Evolutionary conservation across 2,113 vertebrate species (phyloP), one percentile per base, ranked within the genome.

Genomic region (Micromys minutus): DNA sequence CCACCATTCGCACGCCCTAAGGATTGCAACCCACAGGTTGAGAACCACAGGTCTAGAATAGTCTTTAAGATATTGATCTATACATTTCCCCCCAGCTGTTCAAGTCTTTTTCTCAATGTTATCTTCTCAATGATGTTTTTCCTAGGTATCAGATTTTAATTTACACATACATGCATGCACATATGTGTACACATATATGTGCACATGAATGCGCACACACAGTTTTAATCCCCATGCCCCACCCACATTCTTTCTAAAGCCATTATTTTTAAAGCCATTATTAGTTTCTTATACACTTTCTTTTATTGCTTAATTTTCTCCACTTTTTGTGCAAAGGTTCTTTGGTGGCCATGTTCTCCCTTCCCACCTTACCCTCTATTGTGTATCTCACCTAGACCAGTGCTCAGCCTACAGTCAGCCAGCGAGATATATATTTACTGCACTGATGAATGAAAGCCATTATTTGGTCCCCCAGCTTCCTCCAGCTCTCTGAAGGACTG

Each of bases 391-490:
- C 31, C 47, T 93, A 69, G 57, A 88, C 91, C 55, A 65, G 26
- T 80, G 19, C 19, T 55, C 76, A 50, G 7, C 45, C 76, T 61
- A 21, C 8, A 75, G 50, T 7, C 47, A 45, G 34, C 39, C 59
- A 81, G 22, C 77, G 26, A 61, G 65, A 83, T 74, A 24, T 45
- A 26, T 59, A 31, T 77, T 86, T 89, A 87, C 83, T 67, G 16
- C 31, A 95, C 17, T 85, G 84, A 86, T 79, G 31, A 86, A 86
- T 86, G 84, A 87, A 92, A 91, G 10, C 36, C 63, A 57, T 71
- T 63, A 94, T 36, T 12, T 67, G 67, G 3, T 26, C 4, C 45
- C 36, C 22, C 67, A 69, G 9, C 61, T 85, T 96, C 71, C 52
- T 87, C 75, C 65, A 26, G 13, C 15, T 90, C 57, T 74, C 47